phyloP scores from a whole-genome alignment of 37 sponge, comb jelly and placozoan genomes.

The Petrosia ficiformis region DNA sequence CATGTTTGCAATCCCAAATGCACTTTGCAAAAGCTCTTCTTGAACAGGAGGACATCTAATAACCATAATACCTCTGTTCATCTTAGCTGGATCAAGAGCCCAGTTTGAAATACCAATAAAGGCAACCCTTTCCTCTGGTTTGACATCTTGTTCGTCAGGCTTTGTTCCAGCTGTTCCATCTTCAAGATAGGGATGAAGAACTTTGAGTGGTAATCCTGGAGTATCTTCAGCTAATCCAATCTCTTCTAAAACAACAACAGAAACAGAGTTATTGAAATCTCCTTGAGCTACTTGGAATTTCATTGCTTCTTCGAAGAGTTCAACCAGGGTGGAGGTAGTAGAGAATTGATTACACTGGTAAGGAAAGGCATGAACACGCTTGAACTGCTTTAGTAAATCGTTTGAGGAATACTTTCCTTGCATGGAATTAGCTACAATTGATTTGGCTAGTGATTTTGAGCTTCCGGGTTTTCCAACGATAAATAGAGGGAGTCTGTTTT shows the following conservation, averaged over 20 bases:
- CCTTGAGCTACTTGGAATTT: constrained; percentile 12
- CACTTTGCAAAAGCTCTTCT: constrained; percentile 76
- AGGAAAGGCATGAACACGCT: constrained; percentile 59
- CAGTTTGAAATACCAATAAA: constrained; percentile 96
- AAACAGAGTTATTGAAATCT: constrained; percentile 19
- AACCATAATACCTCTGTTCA: constrained; percentile 96
- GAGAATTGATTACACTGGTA: constrained; percentile 61
- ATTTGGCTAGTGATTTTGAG: constrained; percentile 93
- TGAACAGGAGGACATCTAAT: constrained; percentile 75
- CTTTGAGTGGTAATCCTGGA: constrained; percentile 68
- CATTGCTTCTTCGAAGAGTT: constrained; percentile 25
- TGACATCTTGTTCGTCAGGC: neutral
- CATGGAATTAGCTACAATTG: constrained; percentile 64
- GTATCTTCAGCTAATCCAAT: constrained; percentile 82
- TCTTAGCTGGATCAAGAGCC: constrained; percentile 98
- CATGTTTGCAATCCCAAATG: constrained; percentile 66
- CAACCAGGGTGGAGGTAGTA: constrained; percentile 37
- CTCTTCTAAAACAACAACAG: constrained; percentile 69
- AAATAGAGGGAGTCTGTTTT: constrained; percentile 91
- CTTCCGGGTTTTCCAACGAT: constrained; percentile 98
- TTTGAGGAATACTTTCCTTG: constrained; percentile 1
- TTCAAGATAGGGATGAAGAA: constrained; percentile 70
- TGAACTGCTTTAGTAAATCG: constrained; percentile 19
- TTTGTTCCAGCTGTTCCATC: constrained; percentile 57
- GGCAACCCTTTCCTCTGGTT: constrained; percentile 7